Conservation (phyloP, 2,797 vertebrate species). For the Argyrosomus regius region DNA sequence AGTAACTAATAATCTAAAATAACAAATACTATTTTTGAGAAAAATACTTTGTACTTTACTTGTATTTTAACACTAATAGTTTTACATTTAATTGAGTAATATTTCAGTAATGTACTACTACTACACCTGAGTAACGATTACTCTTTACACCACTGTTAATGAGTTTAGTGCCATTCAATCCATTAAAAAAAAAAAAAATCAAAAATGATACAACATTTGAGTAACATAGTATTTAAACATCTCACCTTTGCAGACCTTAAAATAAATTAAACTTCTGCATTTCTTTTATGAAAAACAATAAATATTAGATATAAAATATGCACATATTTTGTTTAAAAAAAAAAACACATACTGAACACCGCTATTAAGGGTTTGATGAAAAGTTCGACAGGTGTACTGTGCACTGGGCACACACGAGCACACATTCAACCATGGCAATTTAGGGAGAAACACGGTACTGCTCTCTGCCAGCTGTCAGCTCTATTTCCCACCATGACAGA, state of each 20-base stretch:
- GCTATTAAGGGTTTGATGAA: conserved; percentile 14
- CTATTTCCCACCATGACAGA: conserved; percentile 28
- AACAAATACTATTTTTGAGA: no score
- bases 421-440: conserved; percentile 33
- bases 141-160: not conserved
- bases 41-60: no score
- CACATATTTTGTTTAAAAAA: not conserved
- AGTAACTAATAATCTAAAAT: no score
- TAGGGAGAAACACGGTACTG: conserved; percentile 32
- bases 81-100: no score
- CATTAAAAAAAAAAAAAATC: no score
- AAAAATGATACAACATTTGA: no score
- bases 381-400: conserved; percentile 16
- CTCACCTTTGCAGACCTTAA: not conserved
- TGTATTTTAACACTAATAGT: no score
- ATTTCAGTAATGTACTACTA: no score
- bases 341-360: not conserved
- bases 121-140: no score
- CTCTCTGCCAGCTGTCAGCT: conserved; percentile 46
- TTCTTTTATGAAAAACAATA: not conserved
- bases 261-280: not conserved
- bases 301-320: conserved; percentile 1
- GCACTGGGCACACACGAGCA: conserved; percentile 16
- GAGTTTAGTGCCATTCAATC: not conserved
- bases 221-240: not conserved